Conservation (phyloP, 2,888 invertebrate species). For the Dryococelus australis region DNA sequence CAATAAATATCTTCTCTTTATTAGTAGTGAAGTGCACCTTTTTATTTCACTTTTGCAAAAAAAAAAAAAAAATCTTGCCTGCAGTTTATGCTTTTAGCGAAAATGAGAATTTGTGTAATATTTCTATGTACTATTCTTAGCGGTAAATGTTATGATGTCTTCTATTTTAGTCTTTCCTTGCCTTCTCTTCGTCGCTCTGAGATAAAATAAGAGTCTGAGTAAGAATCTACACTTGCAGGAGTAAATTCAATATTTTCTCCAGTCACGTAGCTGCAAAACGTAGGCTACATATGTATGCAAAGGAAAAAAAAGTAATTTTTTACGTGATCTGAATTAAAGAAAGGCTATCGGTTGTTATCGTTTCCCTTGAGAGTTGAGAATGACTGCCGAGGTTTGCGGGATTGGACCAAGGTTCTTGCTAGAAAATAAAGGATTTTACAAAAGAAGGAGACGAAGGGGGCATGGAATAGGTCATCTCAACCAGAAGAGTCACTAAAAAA, state of each 20-base stretch:
- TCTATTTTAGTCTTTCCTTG: background rate
- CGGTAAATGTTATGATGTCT: background rate
- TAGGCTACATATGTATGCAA: background rate
- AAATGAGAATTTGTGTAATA: background rate
- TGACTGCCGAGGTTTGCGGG: background rate
- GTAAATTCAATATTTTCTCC: slow-evolving; percentile 11
- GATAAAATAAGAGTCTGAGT: background rate
- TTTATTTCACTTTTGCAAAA: background rate
- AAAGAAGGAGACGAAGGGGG: background rate
- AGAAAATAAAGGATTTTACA: background rate
- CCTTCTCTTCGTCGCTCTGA: background rate
- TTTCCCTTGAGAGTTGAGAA: background rate
- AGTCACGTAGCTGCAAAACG: background rate
- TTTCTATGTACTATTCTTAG: background rate
- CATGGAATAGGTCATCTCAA: background rate
- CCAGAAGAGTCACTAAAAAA: background rate
- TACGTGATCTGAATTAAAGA: background rate
- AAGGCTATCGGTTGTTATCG: background rate
- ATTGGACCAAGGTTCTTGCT: background rate
- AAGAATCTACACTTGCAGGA: background rate
- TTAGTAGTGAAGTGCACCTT: background rate
- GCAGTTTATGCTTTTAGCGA: background rate
- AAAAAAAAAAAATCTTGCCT: background rate
- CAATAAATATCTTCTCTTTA: too few relatives aligned
- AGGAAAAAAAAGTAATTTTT: slow-evolving; percentile 7